Percentiles rank a stretch among this genome's conserved stretches.
Conservation (phyloP, 2,797 vertebrate species). For the Oreortyx pictus region DNA sequence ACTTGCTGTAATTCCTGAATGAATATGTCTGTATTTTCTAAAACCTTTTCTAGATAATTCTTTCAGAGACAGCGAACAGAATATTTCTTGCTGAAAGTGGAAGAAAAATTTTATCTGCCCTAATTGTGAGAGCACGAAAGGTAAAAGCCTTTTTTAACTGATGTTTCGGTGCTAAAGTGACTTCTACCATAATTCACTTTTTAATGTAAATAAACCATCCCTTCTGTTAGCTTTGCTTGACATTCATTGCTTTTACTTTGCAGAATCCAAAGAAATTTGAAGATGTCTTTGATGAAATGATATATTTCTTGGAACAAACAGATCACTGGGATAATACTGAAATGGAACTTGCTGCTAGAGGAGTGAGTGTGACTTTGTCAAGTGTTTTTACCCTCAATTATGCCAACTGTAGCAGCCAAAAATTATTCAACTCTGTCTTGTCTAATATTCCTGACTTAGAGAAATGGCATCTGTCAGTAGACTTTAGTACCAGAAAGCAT, state of each 20-base stretch:
- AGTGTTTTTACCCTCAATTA: neutral
- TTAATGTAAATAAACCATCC: neutral
- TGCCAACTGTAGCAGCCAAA: neutral
- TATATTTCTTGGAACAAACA: constrained; percentile 89
- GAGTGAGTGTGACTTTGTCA: constrained; percentile 80
- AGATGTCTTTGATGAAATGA: constrained; percentile 96
- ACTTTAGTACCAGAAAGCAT: neutral
- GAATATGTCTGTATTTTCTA: neutral
- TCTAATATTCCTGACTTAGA: constrained; percentile 22
- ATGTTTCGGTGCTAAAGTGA: neutral
- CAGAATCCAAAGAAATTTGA: constrained; percentile 96
- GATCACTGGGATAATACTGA: constrained; percentile 95
- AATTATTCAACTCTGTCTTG: neutral
- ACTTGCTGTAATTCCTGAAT: neutral
- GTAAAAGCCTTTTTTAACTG: constrained; percentile 73
- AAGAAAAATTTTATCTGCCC: constrained; percentile 92
- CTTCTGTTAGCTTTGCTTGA: neutral
- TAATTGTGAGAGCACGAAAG: constrained; percentile 92
- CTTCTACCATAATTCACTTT: neutral
- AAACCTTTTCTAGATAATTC: constrained; percentile 84
- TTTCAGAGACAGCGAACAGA: constrained; percentile 88
- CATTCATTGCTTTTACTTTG: neutral
- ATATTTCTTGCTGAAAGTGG: constrained; percentile 92
- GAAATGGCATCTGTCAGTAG: neutral
- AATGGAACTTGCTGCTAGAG: constrained; percentile 90